Evolutionary conservation across 2,797 vertebrate species (phyloP).

Genomic region (Artibeus lituratus): DNA sequence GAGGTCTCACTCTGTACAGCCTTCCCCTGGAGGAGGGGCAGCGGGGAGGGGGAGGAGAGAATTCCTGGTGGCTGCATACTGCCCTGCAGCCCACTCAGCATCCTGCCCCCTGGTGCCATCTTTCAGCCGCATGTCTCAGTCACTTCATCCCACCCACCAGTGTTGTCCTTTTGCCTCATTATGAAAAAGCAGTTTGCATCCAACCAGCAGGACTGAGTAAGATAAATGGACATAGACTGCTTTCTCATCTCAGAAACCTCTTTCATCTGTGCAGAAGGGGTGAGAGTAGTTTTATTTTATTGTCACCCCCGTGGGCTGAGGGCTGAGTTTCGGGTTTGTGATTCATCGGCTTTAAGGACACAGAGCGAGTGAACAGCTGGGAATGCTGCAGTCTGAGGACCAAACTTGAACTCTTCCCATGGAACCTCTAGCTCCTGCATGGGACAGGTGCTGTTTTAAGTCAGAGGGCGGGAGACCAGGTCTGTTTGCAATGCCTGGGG

Average conservation of each 20-base stretch:
- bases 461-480: not conserved
- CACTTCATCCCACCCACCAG: not conserved
- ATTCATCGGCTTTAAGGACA: not conserved
- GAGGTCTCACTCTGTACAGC: not conserved
- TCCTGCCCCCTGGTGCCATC: not conserved
- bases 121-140: not conserved
- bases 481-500: not conserved
- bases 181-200: constrained; percentile 48
- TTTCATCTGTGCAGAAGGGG: not conserved
- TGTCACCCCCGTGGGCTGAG: not conserved
- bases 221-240: not conserved
- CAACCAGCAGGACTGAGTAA: constrained; percentile 12
- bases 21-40: not conserved
- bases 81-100: fast-evolving
- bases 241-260: not conserved
- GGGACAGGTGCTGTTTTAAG: not conserved
- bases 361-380: not conserved
- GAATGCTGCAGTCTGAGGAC: not conserved
- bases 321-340: not conserved
- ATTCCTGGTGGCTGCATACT: not conserved
- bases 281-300: not conserved
- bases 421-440: not conserved
- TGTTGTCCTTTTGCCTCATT: not conserved
- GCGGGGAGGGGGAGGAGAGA: too few relatives aligned
- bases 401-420: not conserved